Evolutionary conservation across 2,797 vertebrate species (phyloP), one percentile per base, ranked within the genome.

Genomic region (Peromyscus nudipes): DNA sequence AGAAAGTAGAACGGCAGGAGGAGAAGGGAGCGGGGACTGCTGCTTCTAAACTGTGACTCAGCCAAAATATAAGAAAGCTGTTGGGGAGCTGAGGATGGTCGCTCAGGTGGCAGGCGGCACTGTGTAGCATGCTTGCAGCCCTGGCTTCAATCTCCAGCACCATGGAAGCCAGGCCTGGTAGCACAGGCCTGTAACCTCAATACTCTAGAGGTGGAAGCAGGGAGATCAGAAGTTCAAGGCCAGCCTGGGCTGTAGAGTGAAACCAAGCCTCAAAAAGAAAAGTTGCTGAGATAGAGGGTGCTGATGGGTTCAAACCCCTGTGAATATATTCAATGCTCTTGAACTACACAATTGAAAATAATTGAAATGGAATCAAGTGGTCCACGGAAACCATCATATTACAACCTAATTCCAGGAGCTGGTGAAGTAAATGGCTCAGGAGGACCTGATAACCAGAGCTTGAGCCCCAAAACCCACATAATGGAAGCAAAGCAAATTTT

Each of bases 351-450:
- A 19, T 2, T 67, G 3, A 81, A 60, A 49, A 65, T 52, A 8
- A 46, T 57, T 52, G 2, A 19, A 34, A 10, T 67, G 49, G 16
- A 37, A 43, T 82, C n/a, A 62, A 13, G 73, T 19, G 37, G 25
- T 52, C 64, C 77, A 65, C 12, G 37, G 34, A 97, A 95, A 71
- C 21, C 37, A 31, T 69, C 12, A 49, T 57, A 23, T 62, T 83
- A 82, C 87, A 96, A 90, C n/a, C 25, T 19, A 31, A 21, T 76
- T 89, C 23, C 55, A 83, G 80, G 86, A 75, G 55, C 69, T 43
- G 11, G 71, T 31, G 34, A 60, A 17, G 52, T 52, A 14, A 52
- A 76, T 37, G 29, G 16, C 37, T 62, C 71, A 76, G 37, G 14
- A n/a, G 23, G 29, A 43, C 34, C 84, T 87, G n/a, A 57, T 16